Evolutionary conservation across 2,797 vertebrate species (phyloP), one percentile per base, ranked within the genome.

Genomic region (Ibycter americanus): DNA sequence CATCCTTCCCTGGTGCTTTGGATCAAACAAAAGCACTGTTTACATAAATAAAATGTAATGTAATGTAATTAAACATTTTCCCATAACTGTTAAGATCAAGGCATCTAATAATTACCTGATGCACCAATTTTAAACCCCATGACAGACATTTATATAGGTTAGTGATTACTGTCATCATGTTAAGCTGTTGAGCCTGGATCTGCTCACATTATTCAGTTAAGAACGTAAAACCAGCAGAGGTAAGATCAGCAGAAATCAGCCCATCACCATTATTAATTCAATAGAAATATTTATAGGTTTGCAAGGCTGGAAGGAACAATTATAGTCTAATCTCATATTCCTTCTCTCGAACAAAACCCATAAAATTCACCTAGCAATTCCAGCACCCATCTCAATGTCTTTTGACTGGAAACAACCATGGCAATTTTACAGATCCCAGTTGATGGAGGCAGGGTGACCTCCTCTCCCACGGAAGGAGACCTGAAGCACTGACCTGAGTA

Each of bases 31-130:
- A 96, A 62, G 14, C 72, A 89, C 67, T 89, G 58, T 95, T 95
- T 96, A 97, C 96, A 91, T 96, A 97, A 97, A 96, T 97, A 96
- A 96, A 92, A 92, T 88, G 71, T 88, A 96, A 91, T 83, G 85
- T 89, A 96, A 93, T 90, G 87, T 85, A 97, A 95, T 97, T 96
- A 97, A 97, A 94, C 63, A 84, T 95, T 94, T 94, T 84, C 93
- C 93, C 90, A 85, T 83, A 94, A 95, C 96, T 95, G 73, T 92
- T 93, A 96, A 91, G 89, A 96, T 96, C 90, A 96, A 96, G 92
- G 89, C 74, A 85, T 95, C 83, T 90, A 96, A 92, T 93, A 95
- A 96, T 97, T 96, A 96, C 89, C 72, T 79, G 85, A 87, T 93
- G 72, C 89, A 89, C 92, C 47, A 74, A 80, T 90, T 91, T 94